Base-by-base conservation (phyloP, 2,113 vertebrate species). In the Sclerurus mexicanus region DNA sequence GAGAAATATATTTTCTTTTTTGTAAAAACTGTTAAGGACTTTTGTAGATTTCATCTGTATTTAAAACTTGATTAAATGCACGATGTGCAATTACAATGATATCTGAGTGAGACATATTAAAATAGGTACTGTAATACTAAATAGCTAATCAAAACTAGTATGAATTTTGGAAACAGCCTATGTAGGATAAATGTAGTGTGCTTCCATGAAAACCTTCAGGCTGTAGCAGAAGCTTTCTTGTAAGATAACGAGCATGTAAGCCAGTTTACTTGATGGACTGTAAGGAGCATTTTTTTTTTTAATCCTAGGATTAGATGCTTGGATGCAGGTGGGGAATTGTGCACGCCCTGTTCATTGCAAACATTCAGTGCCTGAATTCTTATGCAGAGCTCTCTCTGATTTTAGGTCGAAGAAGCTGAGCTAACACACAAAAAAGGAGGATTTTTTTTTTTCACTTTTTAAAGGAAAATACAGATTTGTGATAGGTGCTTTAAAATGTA, bases 311-410 rank as follows among this genome's bases (percentile, higher is more conserved):
- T 27, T 50, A 6, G 40, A 9, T 58, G 27, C 13, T 37, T 85
- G 15, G 55, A 19, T 86, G 30, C 9, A 52, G 14, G 12, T 55
- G 33, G 7, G 31, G 23, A 89, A 35, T 28, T 62, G 14, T 73
- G 39, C 6, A 4, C 27, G 46, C 7, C 4, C 4, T 3, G 9
- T 60, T 74, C 4, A 7, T 39, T 1, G 1, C 15, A 6, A 24
- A 18, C 17, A n/a, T 58, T 67, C 31, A n/a, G 7, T 52, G 21
- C 23, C 67, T 75, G 40, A 75, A 31, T 83, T 74, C 14, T 42
- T 69, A 40, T 1, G 5, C 10, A 46, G 55, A 85, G 14, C 46
- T 47, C n/a, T 81, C 20, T 47, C 12, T 50, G 33, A 33, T 37
- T 56, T 66, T 50, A 68, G 8, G 14, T 21, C 82, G 85, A 84